Conservation (phyloP, 2,888 invertebrate species). For the Malacosoma neustria region DNA sequence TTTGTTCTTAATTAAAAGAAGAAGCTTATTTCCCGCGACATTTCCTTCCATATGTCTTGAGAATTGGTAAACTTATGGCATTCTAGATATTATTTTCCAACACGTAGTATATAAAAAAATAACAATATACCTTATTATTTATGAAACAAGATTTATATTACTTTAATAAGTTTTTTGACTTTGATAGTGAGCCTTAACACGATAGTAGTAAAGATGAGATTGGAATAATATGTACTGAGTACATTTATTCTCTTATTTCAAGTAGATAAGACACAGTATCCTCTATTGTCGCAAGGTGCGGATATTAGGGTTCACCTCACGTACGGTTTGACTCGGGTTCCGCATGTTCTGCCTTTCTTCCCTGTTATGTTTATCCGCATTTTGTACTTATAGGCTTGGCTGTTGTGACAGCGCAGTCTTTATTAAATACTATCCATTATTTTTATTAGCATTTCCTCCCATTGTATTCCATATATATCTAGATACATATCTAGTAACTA, state of each 20-base stretch:
- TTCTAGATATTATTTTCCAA: not conserved
- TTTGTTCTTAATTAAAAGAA: not conserved
- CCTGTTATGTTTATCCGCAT: constrained; percentile 56
- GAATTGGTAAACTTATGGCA: not conserved
- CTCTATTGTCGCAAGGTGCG: not conserved
- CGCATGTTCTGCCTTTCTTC: constrained; percentile 45
- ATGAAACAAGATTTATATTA: not conserved
- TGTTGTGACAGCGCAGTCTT: constrained; percentile 42
- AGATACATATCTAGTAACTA: no score
- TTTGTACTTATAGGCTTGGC: constrained; percentile 53
- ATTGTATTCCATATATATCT: no score
- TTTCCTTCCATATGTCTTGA: not conserved
- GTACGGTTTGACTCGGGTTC: constrained; percentile 48
- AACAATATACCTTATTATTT: not conserved
- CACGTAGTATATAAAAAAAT: not conserved
- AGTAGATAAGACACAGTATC: not conserved
- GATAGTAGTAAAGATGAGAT: not conserved
- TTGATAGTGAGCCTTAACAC: not conserved
- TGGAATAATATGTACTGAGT: not conserved
- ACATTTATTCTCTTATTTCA: not conserved
- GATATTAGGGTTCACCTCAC: constrained; percentile 54
- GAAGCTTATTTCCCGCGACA: not conserved
- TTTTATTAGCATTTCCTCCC: no score
- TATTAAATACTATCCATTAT: constrained; percentile 49
- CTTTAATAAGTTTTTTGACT: no score